Conservation (phyloP, 2,888 invertebrate species). For the Chironomus riparius region DNA sequence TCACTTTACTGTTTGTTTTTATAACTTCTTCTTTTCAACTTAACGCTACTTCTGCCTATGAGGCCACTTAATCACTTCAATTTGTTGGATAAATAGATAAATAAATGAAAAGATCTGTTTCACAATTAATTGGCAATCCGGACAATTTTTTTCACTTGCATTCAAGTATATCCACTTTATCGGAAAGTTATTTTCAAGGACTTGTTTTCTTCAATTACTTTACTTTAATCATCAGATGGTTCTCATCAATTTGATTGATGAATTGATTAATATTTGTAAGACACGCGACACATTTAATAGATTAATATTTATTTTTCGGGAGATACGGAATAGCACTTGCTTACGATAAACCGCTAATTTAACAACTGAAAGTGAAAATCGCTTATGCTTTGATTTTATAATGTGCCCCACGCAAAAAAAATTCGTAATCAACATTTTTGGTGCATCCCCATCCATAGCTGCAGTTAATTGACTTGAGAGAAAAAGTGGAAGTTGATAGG, state of each 20-base stretch:
- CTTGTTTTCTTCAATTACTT: too few relatives aligned
- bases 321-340: neutral
- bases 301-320: neutral
- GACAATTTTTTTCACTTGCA: neutral
- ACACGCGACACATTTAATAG: too few relatives aligned
- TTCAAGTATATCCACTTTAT: too few relatives aligned
- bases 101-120: neutral
- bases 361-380: slow-evolving; percentile 23
- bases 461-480: neutral
- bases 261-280: too few relatives aligned
- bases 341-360: neutral
- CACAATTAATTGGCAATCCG: slow-evolving; percentile 5
- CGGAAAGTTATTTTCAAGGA: too few relatives aligned
- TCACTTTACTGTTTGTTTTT: neutral
- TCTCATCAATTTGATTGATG: too few relatives aligned
- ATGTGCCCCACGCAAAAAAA: neutral
- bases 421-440: too few relatives aligned
- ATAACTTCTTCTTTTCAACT: neutral
- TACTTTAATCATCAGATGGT: too few relatives aligned
- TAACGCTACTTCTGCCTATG: neutral
- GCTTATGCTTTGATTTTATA: slow-evolving; percentile 11
- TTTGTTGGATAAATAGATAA: slow-evolving; percentile 1
- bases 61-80: slow-evolving; percentile 24
- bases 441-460: neutral
- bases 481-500: neutral